A percentile compares a stretch with the other conserved stretches of the same genome.
Conservation (phyloP, 2,113 vertebrate genomes). For the Xenus cinereus region DNA sequence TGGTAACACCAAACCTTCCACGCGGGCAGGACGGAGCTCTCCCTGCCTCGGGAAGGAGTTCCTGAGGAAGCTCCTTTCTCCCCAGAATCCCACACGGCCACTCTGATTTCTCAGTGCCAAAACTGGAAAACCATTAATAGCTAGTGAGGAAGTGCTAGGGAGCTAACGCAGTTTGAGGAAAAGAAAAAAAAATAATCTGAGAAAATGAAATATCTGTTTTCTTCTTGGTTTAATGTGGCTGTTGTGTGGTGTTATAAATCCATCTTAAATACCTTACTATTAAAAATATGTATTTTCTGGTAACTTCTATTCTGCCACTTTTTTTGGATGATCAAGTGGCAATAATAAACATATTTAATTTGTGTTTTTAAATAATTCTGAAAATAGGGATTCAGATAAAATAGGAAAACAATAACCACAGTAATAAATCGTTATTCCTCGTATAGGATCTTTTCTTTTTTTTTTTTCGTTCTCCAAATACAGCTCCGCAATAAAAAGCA, state of each 20-base stretch:
- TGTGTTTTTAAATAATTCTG: background rate
- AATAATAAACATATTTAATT: background rate
- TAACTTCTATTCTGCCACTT: background rate
- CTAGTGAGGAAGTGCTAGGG: background rate
- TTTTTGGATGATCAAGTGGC: background rate
- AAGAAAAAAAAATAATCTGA: background rate
- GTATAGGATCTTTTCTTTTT: background rate
- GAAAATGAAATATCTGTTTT: background rate
- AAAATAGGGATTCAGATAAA: background rate
- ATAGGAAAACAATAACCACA: background rate
- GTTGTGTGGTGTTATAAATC: background rate
- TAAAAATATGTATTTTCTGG: background rate
- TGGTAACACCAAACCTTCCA: background rate
- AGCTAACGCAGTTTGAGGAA: background rate
- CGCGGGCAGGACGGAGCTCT: background rate
- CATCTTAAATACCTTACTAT: background rate
- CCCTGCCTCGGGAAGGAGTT: background rate
- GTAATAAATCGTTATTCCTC: background rate
- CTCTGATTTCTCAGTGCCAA: background rate
- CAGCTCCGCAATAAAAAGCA: background rate
- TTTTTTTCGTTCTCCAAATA: too few relatives aligned
- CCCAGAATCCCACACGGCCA: fast-evolving
- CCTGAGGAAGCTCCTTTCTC: background rate
- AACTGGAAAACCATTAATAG: background rate
- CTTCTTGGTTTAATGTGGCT: background rate